These are phyloP conservation scores for Ciconia maguari DNA, from an alignment of 2,113 vertebrate species.

Conservation along the genomic window DNA sequence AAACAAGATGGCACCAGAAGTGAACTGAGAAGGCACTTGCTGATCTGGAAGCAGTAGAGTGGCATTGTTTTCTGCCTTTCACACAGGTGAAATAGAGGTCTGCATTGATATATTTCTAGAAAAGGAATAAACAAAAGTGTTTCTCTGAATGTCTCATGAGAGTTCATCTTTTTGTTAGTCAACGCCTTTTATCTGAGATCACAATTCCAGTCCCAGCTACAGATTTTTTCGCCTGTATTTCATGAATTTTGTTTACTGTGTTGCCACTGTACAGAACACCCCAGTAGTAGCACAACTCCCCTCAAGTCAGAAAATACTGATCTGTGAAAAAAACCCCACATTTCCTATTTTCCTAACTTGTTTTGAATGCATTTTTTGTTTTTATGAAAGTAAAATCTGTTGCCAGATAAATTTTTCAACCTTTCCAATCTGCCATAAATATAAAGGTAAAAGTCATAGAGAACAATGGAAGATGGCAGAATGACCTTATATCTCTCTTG, in stretches of 20 bases:
- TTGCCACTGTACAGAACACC: not conserved
- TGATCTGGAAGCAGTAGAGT: not conserved
- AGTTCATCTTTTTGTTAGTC: not conserved
- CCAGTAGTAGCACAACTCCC: not conserved
- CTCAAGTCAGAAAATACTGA: not conserved
- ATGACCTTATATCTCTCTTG: not conserved
- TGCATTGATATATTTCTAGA: not conserved
- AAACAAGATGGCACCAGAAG: not conserved
- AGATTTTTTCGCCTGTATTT: not conserved
- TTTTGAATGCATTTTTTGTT: not conserved
- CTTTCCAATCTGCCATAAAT: not conserved
- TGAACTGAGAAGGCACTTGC: not conserved
- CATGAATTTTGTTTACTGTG: constrained; percentile 5
- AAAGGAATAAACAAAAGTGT: not conserved
- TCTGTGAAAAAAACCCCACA: fast-evolving
- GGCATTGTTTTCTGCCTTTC: constrained; percentile 19
- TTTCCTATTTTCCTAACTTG: not conserved
- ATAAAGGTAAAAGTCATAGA: not conserved
- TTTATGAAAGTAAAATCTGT: constrained; percentile 13
- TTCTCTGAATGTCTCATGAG: not conserved
- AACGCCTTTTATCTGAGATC: not conserved
- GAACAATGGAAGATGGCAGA: not conserved
- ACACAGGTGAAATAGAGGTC: not conserved
- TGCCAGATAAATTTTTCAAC: not conserved
- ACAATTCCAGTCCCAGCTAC: not conserved